Evolutionary conservation across 1,140 invertebrate genomes (phyloP), one percentile per base, ranked within the genome.

Genomic region (Macrosteles quadrilineatus): DNA sequence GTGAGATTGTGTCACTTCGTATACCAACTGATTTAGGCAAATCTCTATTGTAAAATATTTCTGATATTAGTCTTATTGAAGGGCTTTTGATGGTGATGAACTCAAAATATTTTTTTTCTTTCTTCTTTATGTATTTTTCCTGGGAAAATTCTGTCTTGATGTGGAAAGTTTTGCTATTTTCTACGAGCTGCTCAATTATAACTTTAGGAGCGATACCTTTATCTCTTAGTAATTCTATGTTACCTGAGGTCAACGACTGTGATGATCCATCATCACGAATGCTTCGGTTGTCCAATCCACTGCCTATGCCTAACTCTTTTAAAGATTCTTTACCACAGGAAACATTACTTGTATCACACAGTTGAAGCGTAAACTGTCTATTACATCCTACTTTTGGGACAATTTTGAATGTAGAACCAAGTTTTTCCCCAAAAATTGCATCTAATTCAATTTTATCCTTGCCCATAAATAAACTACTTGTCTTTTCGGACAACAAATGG

Each of bases 41-140:
- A 75, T 93, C 90, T 77, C 90, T 86, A 45, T 85, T 85, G 75
- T 90, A 93, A 77, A 93, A 91, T 76, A 96, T 90, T 73, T 95
- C 89, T 19, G 88, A 82, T 29, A 98, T 80, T 1, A 91, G 78
- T 57, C 90, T 81, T 67, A 96, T 85, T 30, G 85, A 92, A 0
- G 95, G 93, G 76, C 86, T 88, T 17, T 88, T 80, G 36, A 96
- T 85, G 69, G 89, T 88, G 21, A 95, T 80, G 76, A 87, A 91
- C 75, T 92, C 89, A 78, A 87, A 91, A 80, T 96, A 97, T 78
- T 97, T 97, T 72, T 90, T 91, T 74, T 94, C 91, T 80, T 98
- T 98, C 78, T 98, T 98, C 59, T 90, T 91, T 6, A 98, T 85
- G 79, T 98, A 98, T 79, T 98, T 98, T 74, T 95, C 91, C 80